phyloP scores from a whole-genome alignment of 1,140 invertebrate genomes.

The Trypoxylus dichotomus region DNA sequence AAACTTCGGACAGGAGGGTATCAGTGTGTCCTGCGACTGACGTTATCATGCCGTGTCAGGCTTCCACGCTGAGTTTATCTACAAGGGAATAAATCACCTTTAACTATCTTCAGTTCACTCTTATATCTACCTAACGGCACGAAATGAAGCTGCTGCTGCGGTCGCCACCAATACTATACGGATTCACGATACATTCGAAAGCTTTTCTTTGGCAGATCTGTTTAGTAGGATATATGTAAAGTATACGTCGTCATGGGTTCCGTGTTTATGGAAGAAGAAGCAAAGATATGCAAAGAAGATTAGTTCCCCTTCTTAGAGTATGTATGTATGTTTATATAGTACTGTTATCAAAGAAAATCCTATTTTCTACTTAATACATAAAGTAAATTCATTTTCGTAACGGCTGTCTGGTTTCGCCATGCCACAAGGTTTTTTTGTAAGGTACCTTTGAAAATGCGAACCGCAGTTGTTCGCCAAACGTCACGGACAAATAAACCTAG shows the following conservation, averaged over 20 bases:
- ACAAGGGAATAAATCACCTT: constrained; percentile 47
- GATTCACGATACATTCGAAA: background rate
- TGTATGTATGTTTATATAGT: too few species aligned
- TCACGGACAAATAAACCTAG: too few species aligned
- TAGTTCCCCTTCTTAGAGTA: too few species aligned
- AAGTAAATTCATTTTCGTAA: too few species aligned
- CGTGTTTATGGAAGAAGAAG: background rate
- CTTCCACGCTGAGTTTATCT: constrained; percentile 43
- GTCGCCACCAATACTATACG: background rate
- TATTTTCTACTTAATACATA: too few species aligned
- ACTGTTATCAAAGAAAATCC: too few species aligned
- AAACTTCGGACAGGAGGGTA: constrained; percentile 37
- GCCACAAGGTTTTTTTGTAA: too few species aligned
- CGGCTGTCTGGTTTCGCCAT: too few species aligned
- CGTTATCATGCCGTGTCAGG: constrained; percentile 42
- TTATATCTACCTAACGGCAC: background rate
- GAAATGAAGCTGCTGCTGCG: background rate
- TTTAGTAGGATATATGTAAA: background rate
- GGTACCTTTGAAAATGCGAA: too few species aligned
- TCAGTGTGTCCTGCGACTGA: constrained; percentile 43
- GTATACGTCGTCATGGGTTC: background rate
- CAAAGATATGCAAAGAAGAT: too few species aligned
- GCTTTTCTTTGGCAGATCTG: background rate
- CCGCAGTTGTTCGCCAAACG: too few species aligned
- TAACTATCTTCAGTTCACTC: constrained; percentile 17